These are phyloP conservation scores for Takifugu rubripes DNA, from an alignment of 2,797 vertebrate species.

Conservation along the genomic window DNA sequence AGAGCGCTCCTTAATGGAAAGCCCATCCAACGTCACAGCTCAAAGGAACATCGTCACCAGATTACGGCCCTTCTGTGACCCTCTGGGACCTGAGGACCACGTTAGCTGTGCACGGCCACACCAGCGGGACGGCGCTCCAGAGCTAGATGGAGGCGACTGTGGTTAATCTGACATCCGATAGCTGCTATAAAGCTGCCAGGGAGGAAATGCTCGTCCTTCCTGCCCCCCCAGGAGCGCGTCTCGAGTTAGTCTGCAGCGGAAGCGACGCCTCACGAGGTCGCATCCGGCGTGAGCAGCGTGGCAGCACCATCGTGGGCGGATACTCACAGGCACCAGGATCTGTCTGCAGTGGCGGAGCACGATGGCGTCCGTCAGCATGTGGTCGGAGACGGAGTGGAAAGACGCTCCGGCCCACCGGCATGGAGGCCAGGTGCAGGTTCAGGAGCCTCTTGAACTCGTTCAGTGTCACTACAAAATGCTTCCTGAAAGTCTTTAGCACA, in stretches of 20 bases:
- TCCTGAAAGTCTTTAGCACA: conserved; percentile 85
- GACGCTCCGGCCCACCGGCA: conserved; percentile 83
- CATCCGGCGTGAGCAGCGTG: too few species aligned
- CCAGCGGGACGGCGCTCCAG: conserved; percentile 10
- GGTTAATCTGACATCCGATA: conserved; percentile 41
- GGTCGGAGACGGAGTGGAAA: conserved; percentile 92
- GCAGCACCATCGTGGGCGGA: background rate
- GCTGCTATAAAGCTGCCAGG: too few species aligned
- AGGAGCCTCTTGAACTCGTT: conserved; percentile 96
- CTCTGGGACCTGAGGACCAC: conserved; percentile 43
- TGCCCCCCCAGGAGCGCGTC: too few species aligned
- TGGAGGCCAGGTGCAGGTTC: conserved; percentile 92
- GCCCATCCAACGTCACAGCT: conserved; percentile 3
- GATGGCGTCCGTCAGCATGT: conserved; percentile 91
- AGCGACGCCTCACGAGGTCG: too few species aligned
- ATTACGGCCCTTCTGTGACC: background rate
- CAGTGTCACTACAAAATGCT: conserved; percentile 92
- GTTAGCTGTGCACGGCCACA: conserved; percentile 2
- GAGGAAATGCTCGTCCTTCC: too few species aligned
- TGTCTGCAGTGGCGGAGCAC: conserved; percentile 90
- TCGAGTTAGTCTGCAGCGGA: too few species aligned
- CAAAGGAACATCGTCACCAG: background rate
- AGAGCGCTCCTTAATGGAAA: conserved; percentile 2
- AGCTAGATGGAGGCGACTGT: conserved; percentile 18
- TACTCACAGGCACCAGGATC: conserved; percentile 98